Evolutionary conservation across 2,797 vertebrate genomes (phyloP), one percentile per base, ranked within the genome.

Genomic region (Vireo griseus): DNA sequence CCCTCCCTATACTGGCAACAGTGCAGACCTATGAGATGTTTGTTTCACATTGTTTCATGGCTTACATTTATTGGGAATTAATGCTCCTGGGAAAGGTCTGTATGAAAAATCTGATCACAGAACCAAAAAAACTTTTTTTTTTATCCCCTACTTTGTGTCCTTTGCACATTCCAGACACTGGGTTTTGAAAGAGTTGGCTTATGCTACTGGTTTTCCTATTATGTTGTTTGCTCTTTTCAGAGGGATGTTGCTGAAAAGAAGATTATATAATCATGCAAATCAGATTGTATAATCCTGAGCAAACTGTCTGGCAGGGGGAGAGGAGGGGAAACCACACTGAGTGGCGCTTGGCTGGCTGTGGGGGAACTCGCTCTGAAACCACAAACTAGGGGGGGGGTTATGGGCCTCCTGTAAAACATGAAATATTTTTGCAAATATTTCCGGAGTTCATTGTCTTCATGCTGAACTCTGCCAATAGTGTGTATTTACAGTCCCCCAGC

Each of bases 241-340:
- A 97, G 97, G 83, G 96, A 94, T 97, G 96, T 79, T 94, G 86
- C 96, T 97, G 94, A 96, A 97, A 97, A 96, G 95, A 95, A 96
- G 95, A 97, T 98, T 97, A 97, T 96, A 90, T 97, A 97, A 98
- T 97, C 89, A 96, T 97, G 96, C 95, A 97, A 95, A 97, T 95
- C 95, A 78, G 86, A 90, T 94, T 96, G 93, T 95, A 52, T 92
- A 97, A 93, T 91, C 91, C 94, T 96, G 78, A 97, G 90, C 95
- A 96, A 96, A 93, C 31, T 63, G 55, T 94, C 91, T 4, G 13
- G 28, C 39, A 37, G 37, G 54, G 44, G 37, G 62, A 47, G 16
- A 55, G 61, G 5, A 59, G 3, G 50, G 48, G 76, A 66, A 80
- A 20, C 73, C 73, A 83, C 90, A 59, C 42, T 1, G 14, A 86